phyloP scores from a whole-genome alignment of 2,888 invertebrate genomes.

The Norana najaformis region DNA sequence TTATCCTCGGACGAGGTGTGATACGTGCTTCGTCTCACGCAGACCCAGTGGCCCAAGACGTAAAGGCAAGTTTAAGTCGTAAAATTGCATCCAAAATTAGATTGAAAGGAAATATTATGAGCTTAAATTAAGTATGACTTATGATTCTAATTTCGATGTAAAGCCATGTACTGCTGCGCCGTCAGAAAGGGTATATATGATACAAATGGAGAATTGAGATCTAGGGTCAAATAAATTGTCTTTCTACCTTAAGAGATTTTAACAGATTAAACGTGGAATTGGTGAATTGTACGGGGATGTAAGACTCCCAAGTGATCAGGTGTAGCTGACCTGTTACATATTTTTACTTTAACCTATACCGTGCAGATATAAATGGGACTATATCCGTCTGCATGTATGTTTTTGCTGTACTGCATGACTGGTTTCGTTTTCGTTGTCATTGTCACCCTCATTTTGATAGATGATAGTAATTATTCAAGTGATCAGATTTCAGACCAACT shows the following conservation, averaged over 20 bases:
- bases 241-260: neutral
- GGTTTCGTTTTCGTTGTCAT: neutral
- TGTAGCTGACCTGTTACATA: too few relatives aligned
- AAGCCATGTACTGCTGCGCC: neutral
- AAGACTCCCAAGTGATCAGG: too few relatives aligned
- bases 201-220: neutral
- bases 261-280: neutral
- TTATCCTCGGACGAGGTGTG: neutral
- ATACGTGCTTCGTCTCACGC: slow-evolving; percentile 24
- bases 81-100: neutral
- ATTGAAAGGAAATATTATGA: neutral
- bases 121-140: neutral
- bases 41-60: neutral
- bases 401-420: neutral
- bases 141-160: neutral
- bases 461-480: neutral
- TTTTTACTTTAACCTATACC: too few relatives aligned
- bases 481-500: neutral
- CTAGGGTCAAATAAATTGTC: slow-evolving; percentile 8
- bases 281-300: neutral
- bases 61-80: neutral
- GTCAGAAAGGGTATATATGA: neutral
- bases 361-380: too few relatives aligned
- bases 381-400: neutral
- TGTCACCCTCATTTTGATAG: neutral